Evolutionary conservation across 2,888 invertebrate species (phyloP).

Genomic region (Empis stercorea): DNA sequence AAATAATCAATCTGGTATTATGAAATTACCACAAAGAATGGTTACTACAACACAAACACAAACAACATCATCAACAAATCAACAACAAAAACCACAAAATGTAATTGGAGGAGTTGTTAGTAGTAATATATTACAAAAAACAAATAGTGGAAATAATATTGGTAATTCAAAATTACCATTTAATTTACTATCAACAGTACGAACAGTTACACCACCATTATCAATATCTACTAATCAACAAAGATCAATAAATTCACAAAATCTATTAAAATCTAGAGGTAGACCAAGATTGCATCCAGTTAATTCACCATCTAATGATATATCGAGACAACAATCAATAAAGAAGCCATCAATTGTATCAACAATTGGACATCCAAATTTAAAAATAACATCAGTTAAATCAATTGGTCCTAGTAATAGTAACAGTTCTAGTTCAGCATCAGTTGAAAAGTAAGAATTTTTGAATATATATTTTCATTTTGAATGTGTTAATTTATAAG

Average conservation of each 20-base stretch:
- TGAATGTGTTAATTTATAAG: neutral
- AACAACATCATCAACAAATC: neutral
- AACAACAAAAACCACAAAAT: too few relatives aligned
- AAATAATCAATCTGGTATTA: neutral
- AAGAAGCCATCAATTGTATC: neutral
- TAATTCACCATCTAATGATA: neutral
- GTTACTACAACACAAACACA: neutral
- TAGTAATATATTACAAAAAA: too few relatives aligned
- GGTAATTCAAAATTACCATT: too few relatives aligned
- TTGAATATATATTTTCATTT: neutral
- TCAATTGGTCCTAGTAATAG: neutral
- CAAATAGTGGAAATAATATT: too few relatives aligned
- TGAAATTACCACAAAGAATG: neutral
- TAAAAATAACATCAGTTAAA: neutral
- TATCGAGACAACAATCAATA: neutral
- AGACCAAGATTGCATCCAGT: neutral
- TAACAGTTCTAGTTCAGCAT: neutral
- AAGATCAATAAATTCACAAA: neutral
- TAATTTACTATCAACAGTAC: too few relatives aligned
- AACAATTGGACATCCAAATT: neutral
- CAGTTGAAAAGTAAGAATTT: neutral
- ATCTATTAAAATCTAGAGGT: neutral
- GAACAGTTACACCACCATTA: too few relatives aligned
- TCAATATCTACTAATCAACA: neutral
- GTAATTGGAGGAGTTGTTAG: too few relatives aligned